phyloP scores from a whole-genome alignment of 2,888 invertebrate genomes.

The Epistrophella euchroma region DNA sequence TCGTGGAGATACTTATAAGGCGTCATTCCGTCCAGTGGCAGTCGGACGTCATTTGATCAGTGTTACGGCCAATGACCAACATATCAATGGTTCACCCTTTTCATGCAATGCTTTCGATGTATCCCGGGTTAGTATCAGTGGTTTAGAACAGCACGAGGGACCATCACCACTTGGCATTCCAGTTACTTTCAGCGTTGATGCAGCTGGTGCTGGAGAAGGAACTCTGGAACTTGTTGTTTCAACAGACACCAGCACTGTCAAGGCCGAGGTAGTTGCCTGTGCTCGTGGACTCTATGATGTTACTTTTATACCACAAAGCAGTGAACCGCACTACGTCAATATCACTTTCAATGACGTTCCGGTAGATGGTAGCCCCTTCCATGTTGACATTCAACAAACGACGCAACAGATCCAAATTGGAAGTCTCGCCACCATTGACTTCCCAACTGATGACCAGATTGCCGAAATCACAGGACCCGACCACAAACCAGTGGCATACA shows the following conservation, averaged over 20 bases:
- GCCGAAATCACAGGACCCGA: constrained; percentile 88
- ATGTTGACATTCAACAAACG: constrained; percentile 90
- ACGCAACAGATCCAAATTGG: constrained; percentile 90
- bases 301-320: constrained; percentile 95
- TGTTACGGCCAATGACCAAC: constrained; percentile 92
- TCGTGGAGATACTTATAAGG: constrained; percentile 89
- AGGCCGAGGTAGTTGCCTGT: constrained; percentile 94
- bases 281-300: constrained; percentile 96
- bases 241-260: constrained; percentile 94
- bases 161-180: constrained; percentile 89
- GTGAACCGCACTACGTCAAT: constrained; percentile 94
- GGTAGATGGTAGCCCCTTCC: constrained; percentile 95
- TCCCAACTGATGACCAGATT: constrained; percentile 87
- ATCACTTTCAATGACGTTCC: constrained; percentile 97
- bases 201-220: constrained; percentile 97
- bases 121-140: constrained; percentile 90
- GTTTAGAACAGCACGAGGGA: constrained; percentile 85
- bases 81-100: constrained; percentile 95
- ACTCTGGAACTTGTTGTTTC: constrained; percentile 96
- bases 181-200: constrained; percentile 96
- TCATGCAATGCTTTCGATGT: constrained; percentile 98
- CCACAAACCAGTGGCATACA: constrained; percentile 87
- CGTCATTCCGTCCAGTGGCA: constrained; percentile 92
- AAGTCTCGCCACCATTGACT: constrained; percentile 86
- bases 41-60: constrained; percentile 95